Conservation (phyloP, 2,888 invertebrate genomes). For the Sarcophaga subvicina region DNA sequence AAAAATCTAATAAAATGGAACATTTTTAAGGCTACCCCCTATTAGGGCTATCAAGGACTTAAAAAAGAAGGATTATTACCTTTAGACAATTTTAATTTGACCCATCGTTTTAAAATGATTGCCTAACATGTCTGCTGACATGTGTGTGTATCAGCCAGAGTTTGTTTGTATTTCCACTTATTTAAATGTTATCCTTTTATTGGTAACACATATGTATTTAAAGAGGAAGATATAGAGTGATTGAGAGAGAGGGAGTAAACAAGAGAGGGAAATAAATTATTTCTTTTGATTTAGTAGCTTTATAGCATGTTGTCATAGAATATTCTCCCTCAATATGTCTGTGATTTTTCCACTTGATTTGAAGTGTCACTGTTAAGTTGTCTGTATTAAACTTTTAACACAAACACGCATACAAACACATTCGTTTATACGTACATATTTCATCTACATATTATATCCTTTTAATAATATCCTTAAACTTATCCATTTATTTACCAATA, state of each 20-base stretch:
- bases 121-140: background rate
- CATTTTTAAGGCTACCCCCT: no score
- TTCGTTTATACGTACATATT: conserved; percentile 7
- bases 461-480: conserved; percentile 45
- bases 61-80: no score
- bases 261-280: background rate
- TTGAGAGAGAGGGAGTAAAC: no score
- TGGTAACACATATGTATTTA: background rate
- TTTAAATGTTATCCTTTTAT: conserved; percentile 48
- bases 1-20: no score
- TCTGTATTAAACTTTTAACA: conserved; percentile 43
- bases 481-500: conserved; percentile 32
- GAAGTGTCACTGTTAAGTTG: conserved; percentile 63
- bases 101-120: conserved; percentile 18
- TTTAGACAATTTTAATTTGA: no score
- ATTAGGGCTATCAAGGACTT: no score
- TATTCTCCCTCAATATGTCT: conserved; percentile 2
- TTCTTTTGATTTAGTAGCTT: conserved; percentile 38
- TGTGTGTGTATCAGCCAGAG: background rate
- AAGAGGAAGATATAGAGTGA: background rate
- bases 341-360: conserved; percentile 62
- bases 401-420: conserved; percentile 14
- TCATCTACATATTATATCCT: conserved; percentile 26
- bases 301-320: background rate
- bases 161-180: conserved; percentile 30